Base-by-base conservation (phyloP, 2,797 vertebrate species). In the Takifugu rubripes region DNA sequence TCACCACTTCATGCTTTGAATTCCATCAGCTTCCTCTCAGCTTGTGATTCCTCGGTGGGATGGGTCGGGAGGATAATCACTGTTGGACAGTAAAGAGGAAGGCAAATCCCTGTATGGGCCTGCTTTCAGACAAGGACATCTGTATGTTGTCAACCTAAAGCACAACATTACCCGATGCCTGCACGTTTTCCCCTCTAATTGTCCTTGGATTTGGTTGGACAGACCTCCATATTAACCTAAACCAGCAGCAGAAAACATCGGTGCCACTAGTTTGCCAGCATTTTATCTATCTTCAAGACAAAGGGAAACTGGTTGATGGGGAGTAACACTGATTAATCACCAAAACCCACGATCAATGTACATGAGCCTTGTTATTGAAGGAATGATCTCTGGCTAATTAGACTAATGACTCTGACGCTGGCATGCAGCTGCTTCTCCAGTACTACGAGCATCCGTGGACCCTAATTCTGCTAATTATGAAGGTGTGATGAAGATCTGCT, bases 1-100 rank as follows among this genome's bases (percentile, higher is more conserved):
- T 89, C 86, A 84, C 77, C 83, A 69, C 75, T 78, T 83, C 88
- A 89, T 90, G 80, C 88, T 77, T 88, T 72, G 64, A 81, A 92
- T 92, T 90, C 87, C 85, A 64, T 77, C 64, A 74, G 66, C 86
- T 91, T 91, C 88, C 88, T 88, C 72, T 84, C 62, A 71, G 66
- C 69, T 74, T 81, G 80, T 73, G 75, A 81, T 71, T 85, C 76
- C 74, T 75, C 60, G 54, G 74, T 56, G 56, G 36, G 49, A 55
- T 33, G n/a, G 66, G 21, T 17, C 9, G 61, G 54, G 43, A 48
- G 55, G 74, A 55, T 80, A 83, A 85, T 87, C 82, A 79, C 70
- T 71, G 68, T 82, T 65, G 59, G 83, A 87, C 78, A 74, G 72
- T 60, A 62, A 74, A 74, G 59, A 55, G 59, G 33, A 62, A 49